phyloP scores from a whole-genome alignment of 2,797 vertebrate species.

The Kryptolebias ocellatus region DNA sequence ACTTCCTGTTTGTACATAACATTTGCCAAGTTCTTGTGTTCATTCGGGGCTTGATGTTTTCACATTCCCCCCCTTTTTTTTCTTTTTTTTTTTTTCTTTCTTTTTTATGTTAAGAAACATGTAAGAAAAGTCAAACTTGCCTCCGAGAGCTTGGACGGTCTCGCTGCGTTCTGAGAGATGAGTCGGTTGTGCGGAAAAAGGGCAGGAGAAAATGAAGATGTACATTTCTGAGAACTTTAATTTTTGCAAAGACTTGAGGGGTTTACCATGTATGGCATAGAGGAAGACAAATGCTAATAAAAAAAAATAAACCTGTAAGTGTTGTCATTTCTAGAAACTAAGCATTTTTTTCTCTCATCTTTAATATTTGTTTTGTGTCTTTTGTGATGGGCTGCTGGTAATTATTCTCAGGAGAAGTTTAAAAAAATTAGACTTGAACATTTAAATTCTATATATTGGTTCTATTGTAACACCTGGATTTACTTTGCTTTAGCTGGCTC shows the following conservation, averaged over 20 bases:
- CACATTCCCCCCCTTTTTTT: constrained; percentile 44
- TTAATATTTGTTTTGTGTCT: too few species aligned
- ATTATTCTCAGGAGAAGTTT: too few species aligned
- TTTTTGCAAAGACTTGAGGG: constrained; percentile 64
- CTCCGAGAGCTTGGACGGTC: constrained; percentile 47
- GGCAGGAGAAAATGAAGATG: constrained; percentile 57
- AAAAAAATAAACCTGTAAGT: constrained; percentile 49
- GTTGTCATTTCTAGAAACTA: constrained; percentile 23
- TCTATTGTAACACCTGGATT: too few species aligned
- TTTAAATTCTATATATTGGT: too few species aligned
- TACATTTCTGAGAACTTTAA: constrained; percentile 68
- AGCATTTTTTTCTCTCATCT: too few species aligned
- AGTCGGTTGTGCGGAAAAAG: constrained; percentile 17
- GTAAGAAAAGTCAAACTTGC: constrained; percentile 57
- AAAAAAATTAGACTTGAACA: too few species aligned
- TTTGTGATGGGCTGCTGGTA: too few species aligned
- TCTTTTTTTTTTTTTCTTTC: constrained; percentile 43
- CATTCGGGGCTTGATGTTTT: constrained; percentile 64
- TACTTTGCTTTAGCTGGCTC: too few species aligned
- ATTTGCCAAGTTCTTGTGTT: constrained; percentile 67
- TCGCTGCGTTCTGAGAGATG: constrained; percentile 32
- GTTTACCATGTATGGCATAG: constrained; percentile 65
- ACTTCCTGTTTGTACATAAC: constrained; percentile 78
- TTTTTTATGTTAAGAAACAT: constrained; percentile 14
- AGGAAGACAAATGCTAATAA: constrained; percentile 74